A percentile compares a stretch with the other conserved stretches of the same genome.
phyloP scores from a whole-genome alignment of 2,797 vertebrate species.

The Acanthiza pusilla region DNA sequence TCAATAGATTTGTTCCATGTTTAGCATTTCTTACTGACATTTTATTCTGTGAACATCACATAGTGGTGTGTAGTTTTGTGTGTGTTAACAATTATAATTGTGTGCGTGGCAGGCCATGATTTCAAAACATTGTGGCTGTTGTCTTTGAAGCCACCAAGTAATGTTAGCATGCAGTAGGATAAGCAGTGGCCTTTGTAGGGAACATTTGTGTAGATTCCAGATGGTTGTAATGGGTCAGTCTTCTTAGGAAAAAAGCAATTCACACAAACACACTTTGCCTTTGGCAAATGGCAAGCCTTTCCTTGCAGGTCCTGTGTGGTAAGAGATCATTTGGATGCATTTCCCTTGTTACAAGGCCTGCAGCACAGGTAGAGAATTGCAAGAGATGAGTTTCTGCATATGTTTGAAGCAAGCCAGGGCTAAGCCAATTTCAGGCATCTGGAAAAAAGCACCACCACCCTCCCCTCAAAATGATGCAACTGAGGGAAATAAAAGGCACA shows the following conservation, averaged over 20 bases:
- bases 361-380: neutral
- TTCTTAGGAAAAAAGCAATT: neutral
- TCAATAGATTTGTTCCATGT: neutral
- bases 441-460: neutral
- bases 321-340: neutral
- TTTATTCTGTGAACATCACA: neutral
- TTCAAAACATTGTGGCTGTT: neutral
- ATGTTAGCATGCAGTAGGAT: neutral
- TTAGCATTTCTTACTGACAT: neutral
- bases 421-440: neutral
- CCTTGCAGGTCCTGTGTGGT: neutral
- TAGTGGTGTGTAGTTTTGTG: neutral
- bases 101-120: neutral
- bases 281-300: neutral
- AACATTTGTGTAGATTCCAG: neutral
- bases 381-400: neutral
- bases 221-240: neutral
- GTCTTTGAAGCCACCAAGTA: neutral
- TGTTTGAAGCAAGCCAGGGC: neutral
- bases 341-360: neutral
- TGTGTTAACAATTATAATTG: neutral
- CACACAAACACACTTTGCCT: neutral
- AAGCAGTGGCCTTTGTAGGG: neutral
- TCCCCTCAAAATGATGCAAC: neutral
- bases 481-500: neutral